phyloP scores from a whole-genome alignment of 2,888 invertebrate genomes.

The Autographa pulchrina region DNA sequence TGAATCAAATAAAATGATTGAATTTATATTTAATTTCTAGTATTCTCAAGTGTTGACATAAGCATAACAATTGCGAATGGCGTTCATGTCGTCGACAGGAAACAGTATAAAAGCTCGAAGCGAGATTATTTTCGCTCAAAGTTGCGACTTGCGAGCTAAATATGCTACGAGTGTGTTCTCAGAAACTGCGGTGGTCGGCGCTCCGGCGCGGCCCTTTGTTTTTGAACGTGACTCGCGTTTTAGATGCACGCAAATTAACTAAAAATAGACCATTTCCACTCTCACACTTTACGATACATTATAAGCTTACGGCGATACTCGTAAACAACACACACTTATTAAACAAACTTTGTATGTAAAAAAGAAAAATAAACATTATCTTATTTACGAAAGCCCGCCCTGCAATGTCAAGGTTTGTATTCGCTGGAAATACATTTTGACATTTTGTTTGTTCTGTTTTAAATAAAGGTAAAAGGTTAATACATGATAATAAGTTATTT shows the following conservation, averaged over 20 bases:
- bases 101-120: slow-evolving; percentile 60
- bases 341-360: slow-evolving; percentile 21
- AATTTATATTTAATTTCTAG: slow-evolving; percentile 17
- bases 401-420: slow-evolving; percentile 48
- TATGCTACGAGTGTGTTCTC: slow-evolving; percentile 74
- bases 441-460: slow-evolving; percentile 26
- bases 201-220: slow-evolving; percentile 76
- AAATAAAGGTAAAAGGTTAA: slow-evolving; percentile 51
- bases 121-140: slow-evolving; percentile 63
- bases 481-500: slow-evolving; percentile 36
- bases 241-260: slow-evolving; percentile 83
- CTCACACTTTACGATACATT: slow-evolving; percentile 61
- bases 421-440: slow-evolving; percentile 27
- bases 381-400: slow-evolving; percentile 40
- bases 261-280: slow-evolving; percentile 77
- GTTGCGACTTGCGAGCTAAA: slow-evolving; percentile 73
- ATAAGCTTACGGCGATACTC: slow-evolving; percentile 47
- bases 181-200: slow-evolving; percentile 82
- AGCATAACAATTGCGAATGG: slow-evolving; percentile 44
- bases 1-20: slow-evolving; percentile 3
- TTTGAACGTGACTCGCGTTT: slow-evolving; percentile 83
- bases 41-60: slow-evolving; percentile 31
- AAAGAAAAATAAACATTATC: slow-evolving; percentile 37
- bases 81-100: slow-evolving; percentile 55
- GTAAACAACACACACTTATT: slow-evolving; percentile 41